Evolutionary conservation across 2,113 vertebrate genomes (phyloP).

Genomic region (Zingel zingel): DNA sequence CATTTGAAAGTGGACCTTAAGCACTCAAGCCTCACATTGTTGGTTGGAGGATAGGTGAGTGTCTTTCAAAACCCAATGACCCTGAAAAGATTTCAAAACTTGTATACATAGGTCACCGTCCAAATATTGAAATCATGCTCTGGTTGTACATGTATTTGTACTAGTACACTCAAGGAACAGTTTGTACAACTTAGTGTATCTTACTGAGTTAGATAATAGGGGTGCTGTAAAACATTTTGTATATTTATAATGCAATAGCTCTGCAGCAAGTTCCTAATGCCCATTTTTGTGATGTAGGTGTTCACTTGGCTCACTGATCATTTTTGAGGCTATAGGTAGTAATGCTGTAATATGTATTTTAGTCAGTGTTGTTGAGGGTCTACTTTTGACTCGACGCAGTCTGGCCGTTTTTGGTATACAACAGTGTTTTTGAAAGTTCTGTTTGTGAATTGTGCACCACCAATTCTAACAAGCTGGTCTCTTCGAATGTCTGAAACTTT

Average conservation of each 20-base stretch:
- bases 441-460: not conserved
- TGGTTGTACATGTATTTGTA: not conserved
- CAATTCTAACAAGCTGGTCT: not conserved
- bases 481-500: not conserved
- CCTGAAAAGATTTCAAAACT: not conserved
- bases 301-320: not conserved
- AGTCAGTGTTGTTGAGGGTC: not conserved
- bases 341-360: not conserved
- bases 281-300: not conserved
- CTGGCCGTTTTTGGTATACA: not conserved
- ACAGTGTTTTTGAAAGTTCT: not conserved
- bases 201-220: not conserved
- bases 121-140: not conserved
- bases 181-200: no score
- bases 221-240: not conserved
- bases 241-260: not conserved
- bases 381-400: not conserved
- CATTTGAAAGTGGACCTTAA: constrained; percentile 43
- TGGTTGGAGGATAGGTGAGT: constrained; percentile 32
- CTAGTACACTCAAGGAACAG: not conserved
- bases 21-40: constrained; percentile 30
- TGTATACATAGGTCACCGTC: constrained; percentile 1
- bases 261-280: not conserved
- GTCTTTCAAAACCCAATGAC: not conserved
- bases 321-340: not conserved